Conservation (phyloP, 2,113 vertebrate genomes). For the Lamprotornis superbus region DNA sequence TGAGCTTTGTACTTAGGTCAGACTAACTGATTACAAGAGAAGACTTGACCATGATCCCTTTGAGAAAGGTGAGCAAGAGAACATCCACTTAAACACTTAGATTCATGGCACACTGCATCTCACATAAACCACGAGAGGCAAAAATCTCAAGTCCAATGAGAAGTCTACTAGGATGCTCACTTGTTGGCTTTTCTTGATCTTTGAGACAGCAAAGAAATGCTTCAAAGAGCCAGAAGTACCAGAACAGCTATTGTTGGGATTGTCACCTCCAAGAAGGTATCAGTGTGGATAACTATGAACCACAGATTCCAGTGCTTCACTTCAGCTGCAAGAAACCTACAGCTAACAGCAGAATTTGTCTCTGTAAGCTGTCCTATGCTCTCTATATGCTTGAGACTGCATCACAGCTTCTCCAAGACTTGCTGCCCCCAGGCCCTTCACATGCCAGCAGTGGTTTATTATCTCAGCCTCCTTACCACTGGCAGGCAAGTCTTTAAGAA, state of each 20-base stretch:
- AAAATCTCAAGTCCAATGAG: not conserved
- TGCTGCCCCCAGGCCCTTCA: not conserved
- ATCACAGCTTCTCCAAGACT: not conserved
- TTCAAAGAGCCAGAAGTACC: not conserved
- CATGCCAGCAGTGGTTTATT: not conserved
- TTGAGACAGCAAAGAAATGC: not conserved
- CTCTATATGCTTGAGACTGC: not conserved
- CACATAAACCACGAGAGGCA: not conserved
- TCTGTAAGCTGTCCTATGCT: not conserved
- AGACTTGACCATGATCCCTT: not conserved
- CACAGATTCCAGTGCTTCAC: not conserved
- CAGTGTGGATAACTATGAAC: not conserved
- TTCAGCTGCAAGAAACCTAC: not conserved
- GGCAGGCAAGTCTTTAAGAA: conserved; percentile 26
- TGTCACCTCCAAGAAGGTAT: not conserved
- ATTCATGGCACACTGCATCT: not conserved
- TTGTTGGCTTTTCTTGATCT: not conserved
- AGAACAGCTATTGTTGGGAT: not conserved
- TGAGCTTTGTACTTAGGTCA: not conserved
- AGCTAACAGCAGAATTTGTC: conserved; percentile 10
- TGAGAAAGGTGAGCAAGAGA: not conserved
- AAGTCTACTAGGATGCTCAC: not conserved
- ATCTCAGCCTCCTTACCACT: not conserved
- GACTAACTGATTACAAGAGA: not conserved
- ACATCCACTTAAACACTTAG: not conserved